phyloP scores from a whole-genome alignment of 2,888 invertebrate species.

The Conchocele bisecta region DNA sequence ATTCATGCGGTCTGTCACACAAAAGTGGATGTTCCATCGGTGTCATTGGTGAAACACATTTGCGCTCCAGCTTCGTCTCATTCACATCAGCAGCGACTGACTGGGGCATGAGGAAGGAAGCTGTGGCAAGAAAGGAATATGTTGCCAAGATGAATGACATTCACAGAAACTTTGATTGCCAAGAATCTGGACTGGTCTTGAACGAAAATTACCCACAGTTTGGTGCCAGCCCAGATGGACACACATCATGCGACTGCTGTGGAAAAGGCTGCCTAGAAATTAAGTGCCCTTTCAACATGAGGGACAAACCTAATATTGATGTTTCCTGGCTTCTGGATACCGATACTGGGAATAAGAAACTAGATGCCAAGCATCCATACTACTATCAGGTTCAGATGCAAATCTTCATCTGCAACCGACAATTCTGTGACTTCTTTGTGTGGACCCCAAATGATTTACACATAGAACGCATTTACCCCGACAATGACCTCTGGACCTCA shows the following conservation, averaged over 20 bases:
- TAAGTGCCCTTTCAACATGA: slow-evolving; percentile 32
- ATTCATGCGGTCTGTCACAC: slow-evolving; percentile 19
- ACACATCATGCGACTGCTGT: slow-evolving; percentile 43
- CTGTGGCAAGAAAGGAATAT: slow-evolving; percentile 9
- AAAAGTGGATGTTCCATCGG: background rate
- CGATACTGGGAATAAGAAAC: background rate
- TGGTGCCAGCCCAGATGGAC: slow-evolving; percentile 49
- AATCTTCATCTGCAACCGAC: background rate
- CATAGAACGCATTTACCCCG: slow-evolving; percentile 22
- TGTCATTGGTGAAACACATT: background rate
- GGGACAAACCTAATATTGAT: background rate
- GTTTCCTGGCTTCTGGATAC: slow-evolving; percentile 4
- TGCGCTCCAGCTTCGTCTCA: background rate
- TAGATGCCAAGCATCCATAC: slow-evolving; percentile 27
- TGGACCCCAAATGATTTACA: slow-evolving; percentile 31
- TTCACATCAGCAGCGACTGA: slow-evolving; percentile 20
- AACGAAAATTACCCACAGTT: slow-evolving; percentile 18
- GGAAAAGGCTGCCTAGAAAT: slow-evolving; percentile 36
- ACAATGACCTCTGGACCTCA: slow-evolving; percentile 4
- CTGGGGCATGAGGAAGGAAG: slow-evolving; percentile 20
- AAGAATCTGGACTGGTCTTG: slow-evolving; percentile 16
- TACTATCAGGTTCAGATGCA: slow-evolving; percentile 51
- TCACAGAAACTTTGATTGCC: slow-evolving; percentile 13
- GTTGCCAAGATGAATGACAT: background rate
- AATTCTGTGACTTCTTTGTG: slow-evolving; percentile 50